Evolutionary conservation across 1,140 invertebrate species (phyloP), one percentile per base, ranked within the genome.

Genomic region (Radopholus similis): DNA sequence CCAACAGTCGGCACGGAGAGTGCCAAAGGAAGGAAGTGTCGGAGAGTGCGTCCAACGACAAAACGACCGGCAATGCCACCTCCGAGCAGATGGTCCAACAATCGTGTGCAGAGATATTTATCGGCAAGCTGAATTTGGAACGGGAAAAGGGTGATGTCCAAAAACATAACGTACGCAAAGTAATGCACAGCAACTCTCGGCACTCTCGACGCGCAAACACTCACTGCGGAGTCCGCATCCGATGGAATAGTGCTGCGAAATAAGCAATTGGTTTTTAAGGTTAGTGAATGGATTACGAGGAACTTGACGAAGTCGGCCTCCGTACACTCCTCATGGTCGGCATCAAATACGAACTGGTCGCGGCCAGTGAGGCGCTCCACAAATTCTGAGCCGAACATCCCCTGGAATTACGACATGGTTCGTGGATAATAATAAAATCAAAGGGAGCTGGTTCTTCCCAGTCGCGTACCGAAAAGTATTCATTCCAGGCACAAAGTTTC

Each of bases 351-450:
- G 21, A 68, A 68, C 9, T 40, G 34, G 26, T 65, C 26, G 21
- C 64, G 34, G 23, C 28, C 35, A 13, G 23, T 30, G 4, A 53
- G 38, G 23, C 64, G 60, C 35, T 68, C 64, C 8, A 35, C 23
- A 21, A 68, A 68, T 66, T 68, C 66, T 34, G 35, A 49, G 13
- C 49, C 37, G 37, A 68, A 68, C 66, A 68, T 68, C 28, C 66
- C 66, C 66, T 68, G 34, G 47, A 68, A 65, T 35, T 37, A 26
- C 0, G 8, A 62, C 40, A 11, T 68, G 28, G 9, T 54, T 9
- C 23, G 6, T 8, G 13, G 60, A 64, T 37, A 59, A 26, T 6
- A 30, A 64, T 11, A 8, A 13, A 68, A 30, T 23, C 2, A 3
- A 23, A 15, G 60, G 64, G 32, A 58, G 13, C 21, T 51, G 51